Base-by-base conservation (phyloP, 2,888 invertebrate genomes). In the Oscheius sp. region DNA sequence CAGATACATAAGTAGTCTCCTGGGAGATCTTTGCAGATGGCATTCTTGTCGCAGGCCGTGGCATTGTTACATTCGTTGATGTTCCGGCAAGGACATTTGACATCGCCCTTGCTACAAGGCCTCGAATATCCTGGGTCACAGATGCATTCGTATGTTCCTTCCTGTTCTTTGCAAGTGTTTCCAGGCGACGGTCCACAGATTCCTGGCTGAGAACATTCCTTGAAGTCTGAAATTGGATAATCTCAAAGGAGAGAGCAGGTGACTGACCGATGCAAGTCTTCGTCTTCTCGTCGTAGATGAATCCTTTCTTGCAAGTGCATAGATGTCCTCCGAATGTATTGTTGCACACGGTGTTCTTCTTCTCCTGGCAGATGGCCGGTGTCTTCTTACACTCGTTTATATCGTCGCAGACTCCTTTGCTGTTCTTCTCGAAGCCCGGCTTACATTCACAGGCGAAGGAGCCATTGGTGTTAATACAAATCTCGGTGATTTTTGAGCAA, bases 41-140 rank as follows among this genome's bases (percentile, higher is more conserved):
- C n/a, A 18, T 69, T 23, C 18, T 18, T 18, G 12, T 25, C 46
- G 45, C 49, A 66, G 16, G 53, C 35, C 21, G n/a, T 43, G 7
- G 29, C 27, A 27, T 13, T 35, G 35, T 35, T 9, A 21, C 70
- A 70, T 9, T 59, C 70, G 35, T 70, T 27, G 9, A 58, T 41
- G 23, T 70, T 21, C 13, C 46, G 7, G 45, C 69, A 69, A 7
- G 13, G 12, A 6, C n/a, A 55, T 9, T 35, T 9, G 35, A 3
- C 35, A 3, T 35, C 9, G 35, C 9, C 9, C 35, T 35, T 35
- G 16, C 18, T 6, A 25, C 53, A 53, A 1, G 35, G 9, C 18
- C 83, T 84, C 18, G 27, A 7, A 25, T 27, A 66, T 46, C 66
- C 66, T 1, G 45, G 16, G 5, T 45, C 25, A 18, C 66, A 66